These are phyloP conservation scores for Tor tambroides DNA, from an alignment of 2,113 vertebrate species.

Conservation along the genomic window DNA sequence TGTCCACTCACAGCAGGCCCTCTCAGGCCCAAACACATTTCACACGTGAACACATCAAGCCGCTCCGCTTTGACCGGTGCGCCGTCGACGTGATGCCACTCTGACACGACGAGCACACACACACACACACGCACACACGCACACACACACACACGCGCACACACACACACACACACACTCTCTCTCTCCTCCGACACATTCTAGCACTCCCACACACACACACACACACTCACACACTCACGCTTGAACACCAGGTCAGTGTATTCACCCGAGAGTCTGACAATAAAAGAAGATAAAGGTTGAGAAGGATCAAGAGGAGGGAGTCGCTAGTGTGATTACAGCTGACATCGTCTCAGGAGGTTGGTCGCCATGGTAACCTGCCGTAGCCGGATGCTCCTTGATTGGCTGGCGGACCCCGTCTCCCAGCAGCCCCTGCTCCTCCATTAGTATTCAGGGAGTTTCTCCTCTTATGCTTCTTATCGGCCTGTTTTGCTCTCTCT, in stretches of 20 bases:
- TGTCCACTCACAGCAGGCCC: not conserved
- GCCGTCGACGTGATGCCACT: constrained; percentile 11
- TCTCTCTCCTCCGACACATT: not conserved
- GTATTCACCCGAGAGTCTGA: constrained; percentile 55
- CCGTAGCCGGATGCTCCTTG: constrained; percentile 64
- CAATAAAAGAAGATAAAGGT: constrained; percentile 50
- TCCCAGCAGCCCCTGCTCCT: constrained; percentile 67
- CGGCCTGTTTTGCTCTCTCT: constrained; percentile 43
- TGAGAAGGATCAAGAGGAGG: constrained; percentile 58
- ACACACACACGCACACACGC: constrained; percentile 7
- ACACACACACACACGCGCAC: not conserved
- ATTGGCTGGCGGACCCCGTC: constrained; percentile 68
- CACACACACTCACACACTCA: constrained; percentile 10
- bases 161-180: not conserved
- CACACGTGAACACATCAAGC: not conserved
- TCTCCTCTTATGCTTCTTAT: constrained; percentile 61
- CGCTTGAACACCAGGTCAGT: constrained; percentile 41
- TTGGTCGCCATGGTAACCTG: constrained; percentile 69
- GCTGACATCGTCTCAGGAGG: constrained; percentile 72
- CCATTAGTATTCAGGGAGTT: constrained; percentile 72
- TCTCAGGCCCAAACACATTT: not conserved
- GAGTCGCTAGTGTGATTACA: constrained; percentile 72
- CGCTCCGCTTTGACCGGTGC: not conserved
- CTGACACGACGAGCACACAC: constrained; percentile 2
- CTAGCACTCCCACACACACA: not conserved